These are phyloP conservation scores for Eclectus roratus DNA, from an alignment of 2,113 vertebrate genomes.

Conservation along the genomic window DNA sequence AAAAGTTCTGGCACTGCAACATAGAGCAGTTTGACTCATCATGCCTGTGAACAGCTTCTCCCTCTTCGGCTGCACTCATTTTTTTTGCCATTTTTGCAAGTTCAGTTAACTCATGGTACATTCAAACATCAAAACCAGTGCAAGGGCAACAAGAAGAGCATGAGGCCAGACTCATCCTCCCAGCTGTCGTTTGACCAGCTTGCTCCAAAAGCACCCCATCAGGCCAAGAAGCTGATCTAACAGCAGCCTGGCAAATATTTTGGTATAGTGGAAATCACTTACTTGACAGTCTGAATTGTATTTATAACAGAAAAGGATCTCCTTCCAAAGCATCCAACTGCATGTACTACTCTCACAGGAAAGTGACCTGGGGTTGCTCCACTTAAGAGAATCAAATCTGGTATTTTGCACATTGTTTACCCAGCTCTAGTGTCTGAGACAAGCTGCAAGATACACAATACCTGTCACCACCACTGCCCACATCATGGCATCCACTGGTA, in stretches of 20 bases:
- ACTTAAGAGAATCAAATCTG: neutral
- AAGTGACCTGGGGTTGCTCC: neutral
- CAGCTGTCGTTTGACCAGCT: neutral
- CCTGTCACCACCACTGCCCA: neutral
- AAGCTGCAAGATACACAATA: neutral
- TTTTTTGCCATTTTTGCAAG: neutral
- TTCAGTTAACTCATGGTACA: neutral
- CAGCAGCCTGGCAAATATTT: neutral
- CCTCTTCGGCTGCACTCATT: neutral
- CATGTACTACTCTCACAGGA: neutral
- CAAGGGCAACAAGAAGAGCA: neutral
- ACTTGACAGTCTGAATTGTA: neutral
- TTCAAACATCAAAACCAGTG: neutral
- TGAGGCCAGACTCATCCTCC: accelerated
- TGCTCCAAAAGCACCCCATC: neutral
- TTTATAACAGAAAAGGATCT: neutral
- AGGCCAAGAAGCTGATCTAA: neutral
- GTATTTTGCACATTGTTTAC: neutral
- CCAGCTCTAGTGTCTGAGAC: neutral
- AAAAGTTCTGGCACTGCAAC: neutral
- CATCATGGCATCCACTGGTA: neutral
- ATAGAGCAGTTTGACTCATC: neutral
- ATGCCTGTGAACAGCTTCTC: neutral
- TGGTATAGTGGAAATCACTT: neutral
- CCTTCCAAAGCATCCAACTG: neutral